phyloP scores from a whole-genome alignment of 2,797 vertebrate species.

The Semotilus atromaculatus region DNA sequence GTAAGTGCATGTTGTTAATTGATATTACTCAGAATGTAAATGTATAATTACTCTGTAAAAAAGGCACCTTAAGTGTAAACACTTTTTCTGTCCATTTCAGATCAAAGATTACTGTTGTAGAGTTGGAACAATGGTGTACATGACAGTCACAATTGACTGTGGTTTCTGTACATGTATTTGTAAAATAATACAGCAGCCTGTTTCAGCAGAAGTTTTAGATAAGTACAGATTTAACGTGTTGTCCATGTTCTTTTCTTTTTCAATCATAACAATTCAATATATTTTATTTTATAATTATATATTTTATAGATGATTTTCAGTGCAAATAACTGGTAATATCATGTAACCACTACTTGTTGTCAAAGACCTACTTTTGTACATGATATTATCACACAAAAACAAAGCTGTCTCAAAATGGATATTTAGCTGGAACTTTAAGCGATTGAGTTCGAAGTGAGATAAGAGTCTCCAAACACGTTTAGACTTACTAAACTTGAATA shows the following conservation, averaged over 20 bases:
- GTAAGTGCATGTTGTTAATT: not conserved
- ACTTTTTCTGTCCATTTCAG: not conserved
- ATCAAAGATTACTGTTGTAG: not conserved
- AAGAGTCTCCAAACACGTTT: not conserved
- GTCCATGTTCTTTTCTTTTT: not conserved
- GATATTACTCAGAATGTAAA: not conserved
- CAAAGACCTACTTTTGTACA: not conserved
- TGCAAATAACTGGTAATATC: not conserved
- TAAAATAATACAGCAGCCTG: not conserved
- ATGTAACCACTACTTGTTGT: not conserved
- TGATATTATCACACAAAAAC: not conserved
- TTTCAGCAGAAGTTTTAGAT: conserved; percentile 9
- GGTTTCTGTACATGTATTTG: not conserved
- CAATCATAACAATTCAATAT: not conserved
- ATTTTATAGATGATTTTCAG: not conserved
- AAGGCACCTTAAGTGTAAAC: not conserved
- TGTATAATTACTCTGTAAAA: not conserved
- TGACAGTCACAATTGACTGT: not conserved
- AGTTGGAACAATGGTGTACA: not conserved
- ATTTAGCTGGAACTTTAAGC: not conserved
- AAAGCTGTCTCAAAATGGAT: not conserved
- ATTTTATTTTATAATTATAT: not conserved
- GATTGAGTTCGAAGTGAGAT: not conserved
- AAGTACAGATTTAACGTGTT: not conserved
- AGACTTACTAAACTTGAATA: conserved; percentile 31